These are phyloP conservation scores for Pheucticus melanocephalus DNA, from an alignment of 2,113 vertebrate genomes.

Conservation along the genomic window DNA sequence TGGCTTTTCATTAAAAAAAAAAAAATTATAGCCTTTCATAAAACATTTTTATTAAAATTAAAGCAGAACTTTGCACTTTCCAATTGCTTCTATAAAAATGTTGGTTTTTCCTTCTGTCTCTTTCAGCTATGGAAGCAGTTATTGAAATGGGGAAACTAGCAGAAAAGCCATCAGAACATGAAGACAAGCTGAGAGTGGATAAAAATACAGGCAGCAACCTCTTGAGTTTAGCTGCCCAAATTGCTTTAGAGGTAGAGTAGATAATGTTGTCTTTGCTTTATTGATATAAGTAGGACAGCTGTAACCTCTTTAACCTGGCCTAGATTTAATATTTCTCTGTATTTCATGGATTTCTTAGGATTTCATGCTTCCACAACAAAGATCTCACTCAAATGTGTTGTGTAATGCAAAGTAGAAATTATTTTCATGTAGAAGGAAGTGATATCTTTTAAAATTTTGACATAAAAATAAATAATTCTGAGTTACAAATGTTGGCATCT, in stretches of 20 bases:
- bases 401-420: neutral
- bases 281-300: neutral
- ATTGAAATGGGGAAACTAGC: conserved; percentile 72
- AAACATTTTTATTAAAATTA: neutral
- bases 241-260: conserved; percentile 85
- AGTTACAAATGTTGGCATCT: neutral
- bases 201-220: conserved; percentile 71
- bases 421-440: neutral
- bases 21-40: neutral
- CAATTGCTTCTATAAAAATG: neutral
- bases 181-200: conserved; percentile 62
- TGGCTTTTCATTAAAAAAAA: neutral
- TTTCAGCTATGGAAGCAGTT: conserved; percentile 80
- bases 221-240: conserved; percentile 84
- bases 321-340: neutral
- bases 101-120: neutral
- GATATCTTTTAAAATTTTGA: neutral
- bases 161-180: conserved; percentile 2
- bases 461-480: neutral
- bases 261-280: neutral
- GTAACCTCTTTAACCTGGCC: neutral
- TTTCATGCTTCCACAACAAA: neutral
- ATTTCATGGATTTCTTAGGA: neutral
- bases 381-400: neutral
- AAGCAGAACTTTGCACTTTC: neutral